Evolutionary conservation across 2,888 invertebrate genomes (phyloP), one percentile per base, ranked within the genome.

Genomic region (Oithona nana): DNA sequence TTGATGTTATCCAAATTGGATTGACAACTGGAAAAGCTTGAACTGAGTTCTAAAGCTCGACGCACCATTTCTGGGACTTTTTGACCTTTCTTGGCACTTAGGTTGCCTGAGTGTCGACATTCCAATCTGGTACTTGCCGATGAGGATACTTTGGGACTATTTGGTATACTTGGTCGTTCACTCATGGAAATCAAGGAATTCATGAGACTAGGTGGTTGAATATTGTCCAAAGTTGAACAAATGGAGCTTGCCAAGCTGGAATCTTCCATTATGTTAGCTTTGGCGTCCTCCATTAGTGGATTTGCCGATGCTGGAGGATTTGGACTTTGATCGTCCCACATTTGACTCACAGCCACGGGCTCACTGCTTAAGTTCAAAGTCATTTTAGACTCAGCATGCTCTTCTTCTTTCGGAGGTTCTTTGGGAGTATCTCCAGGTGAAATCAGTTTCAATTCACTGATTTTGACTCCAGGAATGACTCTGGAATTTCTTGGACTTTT

Each of bases 1-100:
- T 86, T 86, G 2, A 88, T 80, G 66, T 83, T 83, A 31, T 89
- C 88, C 30, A 88, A 73, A 69, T 86, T 84, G 4, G 80, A 80
- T 52, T 77, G 73, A 50, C 75, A 76, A 65, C 75, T 76, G 1
- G 75, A 30, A 74, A 70, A 0, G 76, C 66, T 66, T n/a, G 66
- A 65, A 20, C 64, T 52, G 54, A 60, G 57, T 6, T 39, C 16
- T 0, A 87, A 72, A 0, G 85, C 86, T 64, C 85, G 76, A 68
- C 81, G 79, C 0, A 86, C 83, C 75, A 87, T 81, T 3, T 80
- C 76, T 0, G 86, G 84, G 1, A 87, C 58, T 20, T 6, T 28
- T 30, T 24, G 31, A 6, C 61, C 61, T 28, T 50, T 29, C 31
- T 61, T 61, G n/a, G 50, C 61, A 28, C 61, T 61, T 1, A 61